Conservation (phyloP, 2,888 invertebrate species). For the Apotomis turbidana region DNA sequence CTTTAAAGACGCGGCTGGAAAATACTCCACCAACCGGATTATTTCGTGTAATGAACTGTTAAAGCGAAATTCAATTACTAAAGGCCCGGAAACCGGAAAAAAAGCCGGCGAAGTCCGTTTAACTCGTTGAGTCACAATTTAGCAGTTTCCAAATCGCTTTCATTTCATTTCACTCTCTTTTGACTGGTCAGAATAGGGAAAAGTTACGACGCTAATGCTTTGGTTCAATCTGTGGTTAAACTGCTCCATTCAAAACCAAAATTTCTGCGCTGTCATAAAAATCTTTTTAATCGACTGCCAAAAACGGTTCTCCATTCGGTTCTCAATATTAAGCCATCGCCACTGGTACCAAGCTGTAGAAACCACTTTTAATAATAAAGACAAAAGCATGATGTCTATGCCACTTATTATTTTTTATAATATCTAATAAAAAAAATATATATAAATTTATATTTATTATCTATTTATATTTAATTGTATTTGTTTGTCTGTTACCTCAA, state of each 20-base stretch:
- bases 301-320: too few species aligned
- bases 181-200: slow-evolving; percentile 19
- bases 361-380: too few species aligned
- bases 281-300: too few species aligned
- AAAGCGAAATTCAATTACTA: slow-evolving; percentile 41
- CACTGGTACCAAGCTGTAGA: too few species aligned
- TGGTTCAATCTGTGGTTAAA: slow-evolving; percentile 10
- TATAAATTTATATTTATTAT: too few species aligned
- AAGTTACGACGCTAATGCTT: slow-evolving; percentile 15
- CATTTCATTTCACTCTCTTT: slow-evolving; percentile 35
- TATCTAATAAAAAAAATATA: too few species aligned
- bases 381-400: too few species aligned
- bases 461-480: too few species aligned
- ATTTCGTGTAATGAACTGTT: slow-evolving; percentile 42
- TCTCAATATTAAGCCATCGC: too few species aligned
- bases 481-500: too few species aligned
- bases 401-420: too few species aligned
- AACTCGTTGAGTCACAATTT: slow-evolving; percentile 38
- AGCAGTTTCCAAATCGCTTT: slow-evolving; percentile 39
- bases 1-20: slow-evolving; percentile 32
- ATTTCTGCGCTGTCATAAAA: too few species aligned
- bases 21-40: slow-evolving; percentile 40
- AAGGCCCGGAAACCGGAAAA: slow-evolving; percentile 28
- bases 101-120: slow-evolving; percentile 33
- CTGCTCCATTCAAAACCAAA: background rate